Evolutionary conservation across 2,113 vertebrate species (phyloP), one percentile per base, ranked within the genome.

Genomic region (Meles meles): DNA sequence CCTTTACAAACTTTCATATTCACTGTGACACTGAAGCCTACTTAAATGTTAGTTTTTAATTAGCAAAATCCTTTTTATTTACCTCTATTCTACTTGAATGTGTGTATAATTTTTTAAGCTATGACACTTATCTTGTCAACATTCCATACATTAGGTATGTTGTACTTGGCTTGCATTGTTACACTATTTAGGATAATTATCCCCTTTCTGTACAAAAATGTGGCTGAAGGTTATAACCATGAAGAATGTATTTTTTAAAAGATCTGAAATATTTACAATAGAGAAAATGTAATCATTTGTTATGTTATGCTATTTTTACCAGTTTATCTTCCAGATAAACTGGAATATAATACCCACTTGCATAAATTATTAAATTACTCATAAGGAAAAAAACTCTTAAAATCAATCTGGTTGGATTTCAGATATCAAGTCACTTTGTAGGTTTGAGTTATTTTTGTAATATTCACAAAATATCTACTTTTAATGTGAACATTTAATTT

Each of bases 341-440:
- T 77, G 72, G 59, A 97, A 93, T 85, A 97, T 89, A 97, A 71
- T 74, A 94, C 9, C 37, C 77, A 87, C 71, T 92, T 94, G 44
- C 17, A 47, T 90, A 80, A 83, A 90, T 91, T 93, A 94, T 47
- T 96, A 93, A 71, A 88, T 83, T 93, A 82, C 85, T 90, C 81
- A 96, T 42, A 12, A 55, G 21, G n/a, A 57, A 83, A 39, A 85
- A 85, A 27, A 59, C 0, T 2, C n/a, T 67, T 71, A 76, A 82
- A 67, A 79, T 29, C 81, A 74, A 71, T 96, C 55, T 94, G 42
- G 44, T 42, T 44, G 23, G n/a, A 42, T 79, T 94, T 18, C 71
- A 96, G 55, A 84, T 59, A 49, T 81, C 52, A 81, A 91, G 21
- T 49, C 25, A 79, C 59, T 93, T 71, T 76, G 34, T 55, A 69